Conservation (phyloP, 2,113 vertebrate genomes). For the Xiphophorus maculatus region DNA sequence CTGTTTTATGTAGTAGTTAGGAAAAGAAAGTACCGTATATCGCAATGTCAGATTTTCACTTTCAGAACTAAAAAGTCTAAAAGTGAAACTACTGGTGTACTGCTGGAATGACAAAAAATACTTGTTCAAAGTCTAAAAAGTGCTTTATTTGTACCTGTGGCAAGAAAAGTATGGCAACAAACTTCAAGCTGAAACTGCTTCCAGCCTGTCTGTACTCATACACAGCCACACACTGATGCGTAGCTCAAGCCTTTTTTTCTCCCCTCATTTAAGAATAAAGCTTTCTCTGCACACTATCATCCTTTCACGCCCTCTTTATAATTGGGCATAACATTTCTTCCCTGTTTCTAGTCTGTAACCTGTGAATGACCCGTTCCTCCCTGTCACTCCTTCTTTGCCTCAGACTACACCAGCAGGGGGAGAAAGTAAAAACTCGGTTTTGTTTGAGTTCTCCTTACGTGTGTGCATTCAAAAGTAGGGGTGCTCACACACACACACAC, state of each 20-base stretch:
- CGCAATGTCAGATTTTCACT: background rate
- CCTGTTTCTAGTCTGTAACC: slow-evolving; percentile 54
- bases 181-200: slow-evolving; percentile 5
- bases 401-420: slow-evolving; percentile 51
- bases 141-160: no score
- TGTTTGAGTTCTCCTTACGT: slow-evolving; percentile 37
- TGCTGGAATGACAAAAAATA: background rate
- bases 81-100: background rate
- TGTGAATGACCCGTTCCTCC: slow-evolving; percentile 59
- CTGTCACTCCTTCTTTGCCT: slow-evolving; percentile 65
- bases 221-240: slow-evolving; percentile 1
- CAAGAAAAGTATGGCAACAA: background rate
- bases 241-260: slow-evolving; percentile 12
- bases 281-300: slow-evolving; percentile 37
- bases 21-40: background rate
- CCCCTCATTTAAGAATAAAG: slow-evolving; percentile 26
- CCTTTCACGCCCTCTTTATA: slow-evolving; percentile 42
- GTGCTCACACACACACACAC: background rate
- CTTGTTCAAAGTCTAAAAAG: no score
- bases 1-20: no score
- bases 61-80: background rate
- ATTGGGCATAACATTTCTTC: slow-evolving; percentile 46
- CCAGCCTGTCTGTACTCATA: slow-evolving; percentile 7
- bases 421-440: slow-evolving; percentile 47
- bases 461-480: slow-evolving; percentile 12